Conservation (phyloP, 2,113 vertebrate genomes). For the human (Homo sapiens) region DNA sequence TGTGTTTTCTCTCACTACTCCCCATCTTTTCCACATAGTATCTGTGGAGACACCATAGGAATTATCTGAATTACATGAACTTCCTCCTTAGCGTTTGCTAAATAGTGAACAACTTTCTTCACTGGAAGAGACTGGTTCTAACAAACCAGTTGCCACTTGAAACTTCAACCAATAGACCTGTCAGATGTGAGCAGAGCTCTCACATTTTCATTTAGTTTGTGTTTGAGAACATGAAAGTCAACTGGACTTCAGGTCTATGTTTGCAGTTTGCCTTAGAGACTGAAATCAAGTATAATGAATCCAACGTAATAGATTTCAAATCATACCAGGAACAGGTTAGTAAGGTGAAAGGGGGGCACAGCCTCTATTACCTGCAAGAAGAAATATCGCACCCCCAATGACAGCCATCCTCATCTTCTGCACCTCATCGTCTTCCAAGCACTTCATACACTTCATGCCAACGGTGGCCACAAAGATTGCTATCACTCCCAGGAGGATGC, state of each 20-base stretch:
- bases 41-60: not conserved
- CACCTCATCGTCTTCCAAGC: conserved; percentile 86
- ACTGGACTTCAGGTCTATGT: not conserved
- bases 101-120: not conserved
- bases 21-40: not conserved
- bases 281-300: not conserved
- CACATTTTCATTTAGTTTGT: not conserved
- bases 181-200: not conserved
- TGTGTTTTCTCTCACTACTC: not conserved
- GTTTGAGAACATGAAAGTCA: not conserved
- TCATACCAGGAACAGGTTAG: not conserved
- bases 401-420: conserved; percentile 88
- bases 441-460: conserved; percentile 95
- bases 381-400: conserved; percentile 88
- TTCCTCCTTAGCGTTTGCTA: not conserved
- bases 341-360: not conserved
- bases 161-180: not conserved
- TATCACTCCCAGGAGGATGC: conserved; percentile 88
- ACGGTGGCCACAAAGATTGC: conserved; percentile 85
- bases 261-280: not conserved
- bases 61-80: not conserved
- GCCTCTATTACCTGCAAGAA: conserved; percentile 87
- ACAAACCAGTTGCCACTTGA: not conserved
- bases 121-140: not conserved
- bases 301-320: not conserved